Percentiles rank a stretch among this genome's conserved stretches.
phyloP scores from a whole-genome alignment of 2,113 vertebrate genomes.

The Osmerus mordax region DNA sequence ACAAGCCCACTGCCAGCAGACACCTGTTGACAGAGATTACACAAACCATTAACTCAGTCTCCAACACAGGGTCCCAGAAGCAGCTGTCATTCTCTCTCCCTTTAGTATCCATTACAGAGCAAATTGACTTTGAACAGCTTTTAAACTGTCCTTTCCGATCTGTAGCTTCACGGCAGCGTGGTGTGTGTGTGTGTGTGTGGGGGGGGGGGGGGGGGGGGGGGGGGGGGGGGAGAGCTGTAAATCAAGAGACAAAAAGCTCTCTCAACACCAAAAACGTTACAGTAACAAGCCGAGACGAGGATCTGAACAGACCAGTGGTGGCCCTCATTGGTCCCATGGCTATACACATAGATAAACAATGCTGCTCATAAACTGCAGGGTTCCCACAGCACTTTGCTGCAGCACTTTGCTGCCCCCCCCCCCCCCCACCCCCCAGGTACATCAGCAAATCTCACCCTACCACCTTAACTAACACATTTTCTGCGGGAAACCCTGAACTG shows the following conservation, averaged over 20 bases:
- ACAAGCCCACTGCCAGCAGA: conserved; percentile 44
- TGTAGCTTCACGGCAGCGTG: conserved; percentile 18
- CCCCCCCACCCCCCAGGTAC: too few relatives aligned
- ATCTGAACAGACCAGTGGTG: conserved; percentile 43
- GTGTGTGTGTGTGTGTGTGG: too few relatives aligned
- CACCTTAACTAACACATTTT: too few relatives aligned
- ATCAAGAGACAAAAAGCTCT: conserved; percentile 49
- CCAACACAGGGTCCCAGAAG: conserved; percentile 45
- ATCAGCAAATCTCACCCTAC: too few relatives aligned
- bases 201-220: conserved; percentile 23
- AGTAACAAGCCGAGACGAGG: conserved; percentile 24
- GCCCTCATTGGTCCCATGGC: conserved; percentile 38
- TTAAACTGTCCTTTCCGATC: conserved; percentile 28
- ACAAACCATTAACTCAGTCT: conserved; percentile 59
- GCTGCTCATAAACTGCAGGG: conserved; percentile 38
- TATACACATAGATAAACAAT: conserved; percentile 36
- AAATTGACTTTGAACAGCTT: conserved; percentile 49
- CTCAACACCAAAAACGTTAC: conserved; percentile 17
- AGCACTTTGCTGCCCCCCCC: too few relatives aligned
- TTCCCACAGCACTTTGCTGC: too few relatives aligned
- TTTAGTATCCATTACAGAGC: conserved; percentile 47
- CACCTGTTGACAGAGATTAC: conserved; percentile 61
- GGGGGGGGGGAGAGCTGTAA: conserved; percentile 40
- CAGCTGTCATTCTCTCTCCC: conserved; percentile 42
- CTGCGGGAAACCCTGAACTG: background rate